These are phyloP conservation scores for Forpus xanthops DNA, from an alignment of 2,797 vertebrate species.

Conservation along the genomic window DNA sequence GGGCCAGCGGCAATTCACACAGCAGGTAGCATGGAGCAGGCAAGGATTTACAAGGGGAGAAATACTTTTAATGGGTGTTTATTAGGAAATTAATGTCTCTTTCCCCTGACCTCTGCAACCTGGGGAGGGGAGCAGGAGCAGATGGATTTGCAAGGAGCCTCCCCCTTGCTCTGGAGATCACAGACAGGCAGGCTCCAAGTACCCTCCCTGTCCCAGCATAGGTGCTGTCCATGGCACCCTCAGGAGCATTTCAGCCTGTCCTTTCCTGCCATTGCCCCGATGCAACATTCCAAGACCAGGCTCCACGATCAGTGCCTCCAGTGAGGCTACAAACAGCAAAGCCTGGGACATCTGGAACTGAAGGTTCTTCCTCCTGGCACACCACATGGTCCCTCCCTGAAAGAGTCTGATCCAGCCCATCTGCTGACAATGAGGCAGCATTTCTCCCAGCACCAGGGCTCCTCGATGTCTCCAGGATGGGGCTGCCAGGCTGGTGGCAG, in stretches of 20 bases:
- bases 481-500: background rate
- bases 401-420: background rate
- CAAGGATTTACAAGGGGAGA: slow-evolving; percentile 11
- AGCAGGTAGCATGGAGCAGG: background rate
- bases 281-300: background rate
- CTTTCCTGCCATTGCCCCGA: fast-evolving
- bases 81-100: background rate
- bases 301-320: background rate
- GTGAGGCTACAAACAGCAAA: background rate
- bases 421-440: background rate
- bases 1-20: slow-evolving; percentile 22
- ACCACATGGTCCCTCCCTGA: fast-evolving
- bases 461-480: fast-evolving
- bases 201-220: background rate
- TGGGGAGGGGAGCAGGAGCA: background rate
- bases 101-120: background rate
- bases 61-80: background rate
- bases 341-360: background rate
- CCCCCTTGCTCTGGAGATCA: background rate
- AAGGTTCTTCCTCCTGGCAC: background rate
- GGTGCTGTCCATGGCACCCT: background rate
- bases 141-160: background rate
- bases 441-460: background rate
- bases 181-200: background rate
- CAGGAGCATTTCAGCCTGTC: background rate